Evolutionary conservation across 30 jellyfish, hydroid and myxozoan genomes (phyloP).

Genomic region (Aurelia aurita): DNA sequence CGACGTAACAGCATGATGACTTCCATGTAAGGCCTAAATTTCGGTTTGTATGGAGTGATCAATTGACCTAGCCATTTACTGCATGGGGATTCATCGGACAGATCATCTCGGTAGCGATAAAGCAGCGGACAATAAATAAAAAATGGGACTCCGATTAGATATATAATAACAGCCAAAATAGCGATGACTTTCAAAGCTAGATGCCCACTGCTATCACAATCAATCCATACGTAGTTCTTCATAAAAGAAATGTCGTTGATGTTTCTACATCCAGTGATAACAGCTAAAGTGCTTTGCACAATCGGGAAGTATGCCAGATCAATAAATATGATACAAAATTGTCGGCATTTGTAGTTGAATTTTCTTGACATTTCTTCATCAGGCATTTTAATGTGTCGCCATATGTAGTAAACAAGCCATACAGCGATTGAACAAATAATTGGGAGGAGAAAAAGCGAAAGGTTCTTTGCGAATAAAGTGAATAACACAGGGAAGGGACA

Average conservation of each 20-base stretch:
- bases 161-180: constrained; percentile 10
- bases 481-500: constrained; percentile 37
- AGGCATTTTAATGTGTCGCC: neutral
- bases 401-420: constrained; percentile 5
- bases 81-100: constrained; percentile 13
- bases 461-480: neutral
- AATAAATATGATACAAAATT: constrained; percentile 20
- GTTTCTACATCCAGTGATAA: constrained; percentile 32
- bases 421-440: neutral
- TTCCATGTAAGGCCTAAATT: constrained; percentile 41
- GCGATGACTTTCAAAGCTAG: constrained; percentile 22
- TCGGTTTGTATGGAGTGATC: constrained; percentile 23
- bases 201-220: constrained; percentile 18
- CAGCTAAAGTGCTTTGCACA: constrained; percentile 13
- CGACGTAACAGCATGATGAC: constrained; percentile 35
- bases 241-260: constrained; percentile 35
- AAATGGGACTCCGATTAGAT: constrained; percentile 50
- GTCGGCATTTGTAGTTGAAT: constrained; percentile 16
- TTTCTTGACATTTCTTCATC: neutral
- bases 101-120: constrained; percentile 4
- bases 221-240: constrained; percentile 46
- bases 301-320: constrained; percentile 71
- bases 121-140: constrained; percentile 53
- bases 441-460: constrained; percentile 13
- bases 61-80: constrained; percentile 50